Conservation (phyloP, 2,888 invertebrate genomes). For the Drosophila tripunctata region DNA sequence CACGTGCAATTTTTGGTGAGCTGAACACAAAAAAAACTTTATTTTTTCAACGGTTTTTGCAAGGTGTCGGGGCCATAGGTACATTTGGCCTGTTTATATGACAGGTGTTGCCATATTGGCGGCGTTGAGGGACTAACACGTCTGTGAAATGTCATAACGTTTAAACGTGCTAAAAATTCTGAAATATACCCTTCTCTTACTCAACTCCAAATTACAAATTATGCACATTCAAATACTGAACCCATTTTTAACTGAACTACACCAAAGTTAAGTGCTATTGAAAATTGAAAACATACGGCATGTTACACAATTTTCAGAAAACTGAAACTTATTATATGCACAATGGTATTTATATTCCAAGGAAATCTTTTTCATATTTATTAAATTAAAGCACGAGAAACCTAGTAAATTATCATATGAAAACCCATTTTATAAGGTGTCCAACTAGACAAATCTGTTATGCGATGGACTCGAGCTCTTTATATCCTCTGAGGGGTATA, state of each 20-base stretch:
- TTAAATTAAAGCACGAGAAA: no score
- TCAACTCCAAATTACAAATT: slow-evolving; percentile 13
- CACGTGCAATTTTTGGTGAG: slow-evolving; percentile 55
- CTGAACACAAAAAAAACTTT: slow-evolving; percentile 37
- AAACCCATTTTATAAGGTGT: no score
- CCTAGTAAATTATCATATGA: no score
- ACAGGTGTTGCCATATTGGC: slow-evolving; percentile 76
- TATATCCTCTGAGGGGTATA: no score
- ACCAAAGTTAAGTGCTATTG: slow-evolving; percentile 9
- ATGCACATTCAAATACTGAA: slow-evolving; percentile 13
- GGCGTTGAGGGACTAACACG: slow-evolving; percentile 73
- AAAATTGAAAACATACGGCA: neutral
- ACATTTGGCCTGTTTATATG: slow-evolving; percentile 58
- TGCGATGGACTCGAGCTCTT: no score
- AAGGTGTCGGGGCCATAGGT: neutral
- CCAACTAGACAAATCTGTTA: no score
- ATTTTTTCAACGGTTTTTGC: slow-evolving; percentile 12
- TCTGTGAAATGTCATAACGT: slow-evolving; percentile 81
- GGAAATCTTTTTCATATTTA: no score
- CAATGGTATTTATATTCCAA: no score
- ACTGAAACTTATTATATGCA: no score
- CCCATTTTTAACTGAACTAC: slow-evolving; percentile 15
- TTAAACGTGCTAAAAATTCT: slow-evolving; percentile 79
- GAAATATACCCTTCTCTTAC: slow-evolving; percentile 34
- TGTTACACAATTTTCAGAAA: no score